Evolutionary conservation across 2,113 vertebrate species (phyloP), one percentile per base, ranked within the genome.

Genomic region (Climacteris rufus): DNA sequence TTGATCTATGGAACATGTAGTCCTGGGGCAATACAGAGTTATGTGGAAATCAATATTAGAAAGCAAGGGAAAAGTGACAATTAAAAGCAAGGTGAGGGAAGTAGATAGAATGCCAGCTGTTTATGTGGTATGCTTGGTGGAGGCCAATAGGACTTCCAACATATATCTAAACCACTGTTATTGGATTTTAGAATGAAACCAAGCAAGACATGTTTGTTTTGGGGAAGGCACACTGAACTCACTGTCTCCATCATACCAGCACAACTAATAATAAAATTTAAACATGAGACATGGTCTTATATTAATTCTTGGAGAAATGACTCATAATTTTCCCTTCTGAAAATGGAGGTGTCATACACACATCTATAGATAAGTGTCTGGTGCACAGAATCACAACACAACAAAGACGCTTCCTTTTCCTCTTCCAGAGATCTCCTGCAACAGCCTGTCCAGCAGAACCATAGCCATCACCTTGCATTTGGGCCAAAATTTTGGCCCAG

Each of bases 31-130:
- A 95, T 75, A 74, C 27, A 89, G 88, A 96, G 79, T 93, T 84
- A 87, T 81, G 66, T 95, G 94, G 96, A 98, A 96, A 87, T 10
- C 97, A 95, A 97, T 97, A 97, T 90, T 84, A 88, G 81, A 96
- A 94, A 97, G 49, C 71, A 42, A 90, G 44, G 44, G 68, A 80
- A 87, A 77, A 95, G 44, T 86, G 35, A 71, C 12, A 96, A 97
- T 92, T 94, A 90, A 96, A 95, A 96, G 75, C 60, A 97, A 97
- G 94, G 96, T 96, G 53, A 96, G 52, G 74, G 59, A 66, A 94
- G 50, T 28, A 96, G 90, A 94, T 79, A 93, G 80, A 91, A 97
- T 49, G 35, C 53, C 89, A 96, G 65, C 97, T 95, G 93, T 54
- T 96, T 92, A 35, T 70, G 59, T 81, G 57, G 19, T 79, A 91